Percentiles rank a stretch among this genome's conserved stretches.
phyloP scores from a whole-genome alignment of 2,113 vertebrate genomes.

The Laterallus jamaicensis region DNA sequence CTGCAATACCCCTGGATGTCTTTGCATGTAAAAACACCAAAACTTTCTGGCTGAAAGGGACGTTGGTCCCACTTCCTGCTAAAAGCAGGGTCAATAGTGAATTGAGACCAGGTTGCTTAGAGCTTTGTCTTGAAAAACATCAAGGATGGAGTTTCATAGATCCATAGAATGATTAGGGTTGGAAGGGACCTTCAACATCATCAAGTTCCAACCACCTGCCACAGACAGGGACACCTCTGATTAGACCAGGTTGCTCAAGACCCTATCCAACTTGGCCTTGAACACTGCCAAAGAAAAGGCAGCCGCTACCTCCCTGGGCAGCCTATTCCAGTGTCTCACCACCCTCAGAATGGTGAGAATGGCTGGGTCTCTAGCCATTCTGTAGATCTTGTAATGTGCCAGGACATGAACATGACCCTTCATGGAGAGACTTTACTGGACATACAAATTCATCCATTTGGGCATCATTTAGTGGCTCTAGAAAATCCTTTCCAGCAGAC shows the following conservation, averaged over 20 bases:
- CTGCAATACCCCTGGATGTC: background rate
- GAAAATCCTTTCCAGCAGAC: background rate
- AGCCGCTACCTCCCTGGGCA: too few species aligned
- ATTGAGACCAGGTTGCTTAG: background rate
- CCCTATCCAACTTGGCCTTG: too few species aligned
- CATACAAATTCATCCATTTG: background rate
- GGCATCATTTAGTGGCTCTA: background rate
- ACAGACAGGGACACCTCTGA: too few species aligned
- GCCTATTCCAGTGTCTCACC: too few species aligned
- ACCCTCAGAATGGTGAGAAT: too few species aligned
- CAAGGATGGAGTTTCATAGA: background rate
- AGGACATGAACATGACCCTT: background rate
- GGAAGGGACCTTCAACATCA: too few species aligned
- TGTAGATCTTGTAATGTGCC: background rate
- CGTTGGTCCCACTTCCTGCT: background rate
- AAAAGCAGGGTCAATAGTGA: background rate
- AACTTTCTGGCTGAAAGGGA: background rate
- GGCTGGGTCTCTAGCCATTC: background rate
- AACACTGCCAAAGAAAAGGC: too few species aligned
- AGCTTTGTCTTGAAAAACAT: background rate
- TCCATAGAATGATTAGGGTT: too few species aligned
- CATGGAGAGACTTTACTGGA: rapidly evolving
- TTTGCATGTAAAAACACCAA: background rate
- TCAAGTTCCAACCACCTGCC: too few species aligned
- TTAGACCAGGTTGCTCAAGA: too few species aligned